Conservation (phyloP, 2,113 vertebrate species). For the Nyctereutes procyonoides region DNA sequence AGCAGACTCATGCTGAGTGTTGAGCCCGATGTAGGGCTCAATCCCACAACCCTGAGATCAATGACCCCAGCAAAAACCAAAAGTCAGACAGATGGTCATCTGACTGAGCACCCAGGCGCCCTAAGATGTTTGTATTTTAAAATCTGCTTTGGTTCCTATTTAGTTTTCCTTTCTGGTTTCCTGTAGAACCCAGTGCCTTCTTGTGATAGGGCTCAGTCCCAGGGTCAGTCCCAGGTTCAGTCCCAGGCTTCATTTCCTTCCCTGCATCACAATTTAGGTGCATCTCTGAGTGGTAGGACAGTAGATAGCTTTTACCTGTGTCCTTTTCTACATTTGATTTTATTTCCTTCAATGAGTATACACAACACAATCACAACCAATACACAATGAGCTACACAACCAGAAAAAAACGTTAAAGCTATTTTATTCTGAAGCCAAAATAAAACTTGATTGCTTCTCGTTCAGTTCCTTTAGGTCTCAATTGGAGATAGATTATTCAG, state of each 20-base stretch:
- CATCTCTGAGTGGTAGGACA: background rate
- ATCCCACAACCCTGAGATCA: background rate
- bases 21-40: background rate
- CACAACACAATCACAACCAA: too few species aligned
- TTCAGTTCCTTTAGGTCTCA: background rate
- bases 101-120: background rate
- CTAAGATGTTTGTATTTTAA: conserved; percentile 12
- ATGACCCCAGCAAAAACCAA: background rate
- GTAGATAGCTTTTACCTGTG: background rate
- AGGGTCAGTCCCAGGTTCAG: background rate
- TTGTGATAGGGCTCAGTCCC: background rate
- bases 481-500: background rate
- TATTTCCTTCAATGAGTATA: background rate
- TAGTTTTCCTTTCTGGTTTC: background rate
- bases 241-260: background rate
- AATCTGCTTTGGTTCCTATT: background rate
- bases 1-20: background rate
- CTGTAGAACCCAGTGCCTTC: background rate
- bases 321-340: conserved; percentile 42
- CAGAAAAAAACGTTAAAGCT: background rate
- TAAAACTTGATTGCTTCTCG: background rate
- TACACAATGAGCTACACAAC: background rate
- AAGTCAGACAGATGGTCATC: background rate
- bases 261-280: background rate
- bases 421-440: conserved; percentile 30